phyloP scores from a whole-genome alignment of 2,113 vertebrate species.

The Hypomesus transpacificus region DNA sequence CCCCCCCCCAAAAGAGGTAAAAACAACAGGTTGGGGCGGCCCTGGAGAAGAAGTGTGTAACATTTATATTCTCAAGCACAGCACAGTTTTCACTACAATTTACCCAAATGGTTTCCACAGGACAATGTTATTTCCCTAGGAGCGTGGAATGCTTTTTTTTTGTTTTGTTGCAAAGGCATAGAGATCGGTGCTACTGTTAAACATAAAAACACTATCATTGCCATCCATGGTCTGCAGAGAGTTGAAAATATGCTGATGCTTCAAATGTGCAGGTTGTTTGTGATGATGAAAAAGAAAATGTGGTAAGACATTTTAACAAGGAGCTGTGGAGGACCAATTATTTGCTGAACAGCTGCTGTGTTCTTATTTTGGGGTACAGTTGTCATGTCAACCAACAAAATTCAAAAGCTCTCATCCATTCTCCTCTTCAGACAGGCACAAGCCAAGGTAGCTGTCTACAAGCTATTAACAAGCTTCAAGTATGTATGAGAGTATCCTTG shows the following conservation, averaged over 20 bases:
- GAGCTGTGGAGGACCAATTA: constrained; percentile 32
- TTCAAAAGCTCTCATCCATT: constrained; percentile 34
- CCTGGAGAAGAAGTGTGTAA: too few species aligned
- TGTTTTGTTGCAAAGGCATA: too few species aligned
- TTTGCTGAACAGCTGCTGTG: constrained; percentile 35
- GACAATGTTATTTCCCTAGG: not conserved
- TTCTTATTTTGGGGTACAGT: constrained; percentile 32
- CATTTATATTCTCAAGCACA: not conserved
- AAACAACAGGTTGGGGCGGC: too few species aligned
- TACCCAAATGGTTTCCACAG: not conserved
- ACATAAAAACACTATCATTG: too few species aligned
- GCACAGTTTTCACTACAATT: not conserved
- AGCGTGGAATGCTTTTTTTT: too few species aligned
- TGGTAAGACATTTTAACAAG: constrained; percentile 42
- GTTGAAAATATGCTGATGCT: constrained; percentile 23
- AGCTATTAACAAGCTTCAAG: constrained; percentile 32
- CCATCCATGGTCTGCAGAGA: constrained; percentile 13
- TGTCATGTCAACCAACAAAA: constrained; percentile 51
- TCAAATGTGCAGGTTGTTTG: constrained; percentile 28
- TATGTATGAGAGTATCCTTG: constrained; percentile 2
- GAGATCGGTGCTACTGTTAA: too few species aligned
- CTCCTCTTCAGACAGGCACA: constrained; percentile 16
- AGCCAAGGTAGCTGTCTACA: constrained; percentile 10
- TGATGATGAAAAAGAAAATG: constrained; percentile 20
- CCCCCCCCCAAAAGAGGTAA: too few species aligned